phyloP scores from a whole-genome alignment of 2,888 invertebrate species.

The Dioctria rufipes region DNA sequence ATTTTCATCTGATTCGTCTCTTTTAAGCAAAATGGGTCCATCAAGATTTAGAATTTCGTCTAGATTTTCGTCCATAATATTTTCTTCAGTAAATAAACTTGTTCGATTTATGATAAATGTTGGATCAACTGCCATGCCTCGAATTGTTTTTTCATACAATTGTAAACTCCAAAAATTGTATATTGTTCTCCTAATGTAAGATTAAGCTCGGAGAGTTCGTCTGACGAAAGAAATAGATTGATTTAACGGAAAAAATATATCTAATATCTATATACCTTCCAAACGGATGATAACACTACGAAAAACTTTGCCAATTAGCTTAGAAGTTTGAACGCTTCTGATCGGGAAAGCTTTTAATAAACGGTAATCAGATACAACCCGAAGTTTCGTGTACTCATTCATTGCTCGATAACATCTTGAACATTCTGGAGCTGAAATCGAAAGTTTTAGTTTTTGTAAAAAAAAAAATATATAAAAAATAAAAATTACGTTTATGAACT shows the following conservation, averaged over 20 bases:
- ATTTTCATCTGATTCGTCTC: not conserved
- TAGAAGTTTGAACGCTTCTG: conserved; percentile 64
- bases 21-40: conserved; percentile 49
- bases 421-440: conserved; percentile 65
- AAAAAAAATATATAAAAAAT: not conserved
- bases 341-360: conserved; percentile 65
- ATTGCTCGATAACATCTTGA: conserved; percentile 65
- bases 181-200: conserved; percentile 66
- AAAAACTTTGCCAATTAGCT: conserved; percentile 62
- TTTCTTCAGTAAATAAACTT: not conserved
- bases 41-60: conserved; percentile 62
- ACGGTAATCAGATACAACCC: conserved; percentile 64
- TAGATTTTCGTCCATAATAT: conserved; percentile 58
- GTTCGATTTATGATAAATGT: conserved; percentile 55
- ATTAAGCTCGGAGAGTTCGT: conserved; percentile 62
- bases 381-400: conserved; percentile 67
- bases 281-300: conserved; percentile 63
- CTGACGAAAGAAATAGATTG: conserved; percentile 62
- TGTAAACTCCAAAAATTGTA: conserved; percentile 65
- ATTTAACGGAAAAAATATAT: not conserved
- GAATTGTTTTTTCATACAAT: conserved; percentile 63
- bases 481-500: conserved; percentile 22
- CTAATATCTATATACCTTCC: conserved; percentile 60
- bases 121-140: conserved; percentile 67
- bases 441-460: not conserved